Conservation (phyloP, 1,140 invertebrate genomes). For the Dendrolimus kikuchii region DNA sequence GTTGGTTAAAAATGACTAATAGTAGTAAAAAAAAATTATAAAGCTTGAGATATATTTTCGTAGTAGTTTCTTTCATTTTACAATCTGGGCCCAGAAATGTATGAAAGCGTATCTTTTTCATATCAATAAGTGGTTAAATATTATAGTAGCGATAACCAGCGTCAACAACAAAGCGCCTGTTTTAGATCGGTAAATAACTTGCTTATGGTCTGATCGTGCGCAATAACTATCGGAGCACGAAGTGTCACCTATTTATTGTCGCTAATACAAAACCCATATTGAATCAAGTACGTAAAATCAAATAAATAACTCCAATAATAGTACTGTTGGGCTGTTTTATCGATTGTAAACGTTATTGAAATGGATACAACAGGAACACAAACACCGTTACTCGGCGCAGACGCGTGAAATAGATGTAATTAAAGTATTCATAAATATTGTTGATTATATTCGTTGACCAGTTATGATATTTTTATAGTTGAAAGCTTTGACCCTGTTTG, state of each 20-base stretch:
- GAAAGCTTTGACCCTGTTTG: too few species aligned
- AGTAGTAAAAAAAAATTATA: too few species aligned
- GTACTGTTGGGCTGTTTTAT: constrained; percentile 32
- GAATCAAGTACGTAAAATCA: constrained; percentile 1
- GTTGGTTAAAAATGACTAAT: too few species aligned
- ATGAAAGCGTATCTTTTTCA: too few species aligned
- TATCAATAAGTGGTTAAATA: too few species aligned
- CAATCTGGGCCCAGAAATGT: too few species aligned
- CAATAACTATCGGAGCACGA: constrained; percentile 14
- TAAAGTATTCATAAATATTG: neutral
- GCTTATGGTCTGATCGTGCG: constrained; percentile 1
- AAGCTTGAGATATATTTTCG: too few species aligned
- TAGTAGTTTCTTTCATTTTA: too few species aligned
- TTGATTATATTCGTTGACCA: too few species aligned
- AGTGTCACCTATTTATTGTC: constrained; percentile 7
- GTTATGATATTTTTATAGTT: too few species aligned
- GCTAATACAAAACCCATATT: constrained; percentile 6
- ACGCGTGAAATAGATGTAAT: constrained; percentile 18
- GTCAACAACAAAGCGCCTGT: constrained; percentile 3
- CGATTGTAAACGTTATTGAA: constrained; percentile 37
- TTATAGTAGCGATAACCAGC: neutral
- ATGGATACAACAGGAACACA: constrained; percentile 30
- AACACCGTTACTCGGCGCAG: constrained; percentile 36
- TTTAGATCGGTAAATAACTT: constrained; percentile 1
- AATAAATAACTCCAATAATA: constrained; percentile 25